Base-by-base conservation (phyloP, 2,113 vertebrate species). In the Xiphophorus hellerii region DNA sequence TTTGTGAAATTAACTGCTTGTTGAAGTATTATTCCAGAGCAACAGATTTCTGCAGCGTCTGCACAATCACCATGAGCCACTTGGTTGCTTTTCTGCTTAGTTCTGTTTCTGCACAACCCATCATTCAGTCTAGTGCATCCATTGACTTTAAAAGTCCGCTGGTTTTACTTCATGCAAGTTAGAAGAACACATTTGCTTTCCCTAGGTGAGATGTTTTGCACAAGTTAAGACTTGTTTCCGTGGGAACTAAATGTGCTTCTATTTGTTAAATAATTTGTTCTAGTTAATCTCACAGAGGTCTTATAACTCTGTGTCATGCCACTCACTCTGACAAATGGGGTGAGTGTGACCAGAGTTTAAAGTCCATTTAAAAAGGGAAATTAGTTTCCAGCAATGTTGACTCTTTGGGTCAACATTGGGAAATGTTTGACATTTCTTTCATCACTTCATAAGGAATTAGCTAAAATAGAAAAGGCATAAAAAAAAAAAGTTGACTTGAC, bases 191-290 rank as follows among this genome's bases (percentile, higher is more conserved):
- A 10, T 31, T 13, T 2, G 30, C 15, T 30, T 33, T n/a, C 12
- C 6, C 20, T 22, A 20, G 64, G 7, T 28, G 3, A 27, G 71
- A 37, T 15, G 4, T 2, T 33, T 29, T 13, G 39, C 30, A 20
- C 54, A 22, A 9, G 63, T 54, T 61, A 17, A 65, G 58, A 33
- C n/a, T 33, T 33, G 69, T 62, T 29, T 66, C 63, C 10, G 2
- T 42, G 48, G 70, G 72, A 25, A 6, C 29, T 51, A 17, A 48
- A 37, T 65, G 58, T 39, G 44, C 82, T 81, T 20, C 58, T 78
- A 82, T 83, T 74, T 82, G 69, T 72, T 78, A 69, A 87, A 93
- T 67, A 35, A 64, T 91, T 91, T 91, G 82, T 63, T 62, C 69
- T 78, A 25, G 39, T 37, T 61, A 79, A 73, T 65, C 73, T 60